Conservation (phyloP, 1,140 invertebrate genomes). For the Andrena cerasifolii region DNA sequence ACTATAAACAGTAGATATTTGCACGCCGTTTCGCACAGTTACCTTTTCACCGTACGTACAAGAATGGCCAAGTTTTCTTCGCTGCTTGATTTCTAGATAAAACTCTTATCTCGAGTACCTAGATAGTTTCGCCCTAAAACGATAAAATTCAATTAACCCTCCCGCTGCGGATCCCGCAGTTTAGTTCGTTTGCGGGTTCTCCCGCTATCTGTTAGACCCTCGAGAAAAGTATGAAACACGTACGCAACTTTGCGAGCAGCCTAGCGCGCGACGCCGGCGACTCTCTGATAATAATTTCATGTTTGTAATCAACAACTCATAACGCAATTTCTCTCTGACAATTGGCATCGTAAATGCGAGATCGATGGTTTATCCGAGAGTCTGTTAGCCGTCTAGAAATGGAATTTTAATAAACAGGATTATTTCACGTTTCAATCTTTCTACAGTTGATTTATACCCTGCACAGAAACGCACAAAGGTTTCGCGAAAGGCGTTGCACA, state of each 20-base stretch:
- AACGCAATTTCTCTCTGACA: no score
- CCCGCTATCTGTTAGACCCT: not conserved
- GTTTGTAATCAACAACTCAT: not conserved
- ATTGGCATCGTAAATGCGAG: no score
- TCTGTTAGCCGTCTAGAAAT: no score
- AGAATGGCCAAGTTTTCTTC: not conserved
- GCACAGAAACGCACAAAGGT: no score
- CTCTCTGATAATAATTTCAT: not conserved
- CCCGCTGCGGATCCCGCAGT: not conserved
- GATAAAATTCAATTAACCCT: conserved; percentile 33
- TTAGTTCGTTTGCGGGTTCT: not conserved
- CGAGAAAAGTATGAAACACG: conserved; percentile 20
- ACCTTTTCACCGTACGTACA: no score
- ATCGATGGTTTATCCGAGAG: no score
- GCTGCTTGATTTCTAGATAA: not conserved
- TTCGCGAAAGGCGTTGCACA: no score
- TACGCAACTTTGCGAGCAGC: not conserved
- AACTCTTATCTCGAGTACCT: not conserved
- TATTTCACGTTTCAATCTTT: no score
- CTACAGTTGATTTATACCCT: no score
- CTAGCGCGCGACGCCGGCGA: conserved; percentile 3
- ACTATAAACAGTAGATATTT: no score
- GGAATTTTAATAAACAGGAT: no score
- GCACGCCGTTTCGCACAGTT: no score
- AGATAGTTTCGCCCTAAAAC: not conserved